Evolutionary conservation across 1,140 invertebrate genomes (phyloP), one percentile per base, ranked within the genome.

Genomic region (Platorchestia sp.): DNA sequence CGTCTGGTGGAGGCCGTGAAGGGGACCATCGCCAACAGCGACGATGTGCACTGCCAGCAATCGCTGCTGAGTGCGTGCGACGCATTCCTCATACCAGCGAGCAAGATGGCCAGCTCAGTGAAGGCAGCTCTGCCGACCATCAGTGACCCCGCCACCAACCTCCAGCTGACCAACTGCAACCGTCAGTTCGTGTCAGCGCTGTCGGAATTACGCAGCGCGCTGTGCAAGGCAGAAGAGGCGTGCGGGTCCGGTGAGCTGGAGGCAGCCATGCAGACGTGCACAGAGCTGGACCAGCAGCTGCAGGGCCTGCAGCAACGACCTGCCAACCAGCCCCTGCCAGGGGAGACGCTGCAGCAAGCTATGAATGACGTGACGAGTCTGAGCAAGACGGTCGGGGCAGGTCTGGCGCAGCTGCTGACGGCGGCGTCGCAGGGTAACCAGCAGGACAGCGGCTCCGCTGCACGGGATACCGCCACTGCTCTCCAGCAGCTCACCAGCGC

Each of bases 221-320:
- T 99, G 0, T 98, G 98, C 95, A 98, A 99, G 45, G 98, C 99
- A 0, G 98, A 98, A 96, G 98, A 99, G 97, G 98, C 98, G 0
- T 99, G 99, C 97, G 98, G 98, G 96, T 98, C 98, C n/a, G 97
- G 99, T 96, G 99, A 99, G 97, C 97, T 98, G 90, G 98, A 99
- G 96, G 98, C 98, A 0, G 99, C 99, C 0, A 97, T 98, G 42
- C 98, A 99, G 95, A 97, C 99, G 42, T 98, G 99, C 47, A 97
- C 98, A 6, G 98, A 98, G 91, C 97, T 99, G 45, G 98, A 98
- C 97, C 98, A 98, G 86, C 99, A 99, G 97, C 97, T 99, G 0
- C 97, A 98, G 27, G 98, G 99, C 96, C 98, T 99, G 95, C 98
- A 98, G 95, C 97, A 98, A 96, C 98, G 98, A 0, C 98, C 98